phyloP scores from a whole-genome alignment of 2,113 vertebrate genomes.

The Sterna hirundo region DNA sequence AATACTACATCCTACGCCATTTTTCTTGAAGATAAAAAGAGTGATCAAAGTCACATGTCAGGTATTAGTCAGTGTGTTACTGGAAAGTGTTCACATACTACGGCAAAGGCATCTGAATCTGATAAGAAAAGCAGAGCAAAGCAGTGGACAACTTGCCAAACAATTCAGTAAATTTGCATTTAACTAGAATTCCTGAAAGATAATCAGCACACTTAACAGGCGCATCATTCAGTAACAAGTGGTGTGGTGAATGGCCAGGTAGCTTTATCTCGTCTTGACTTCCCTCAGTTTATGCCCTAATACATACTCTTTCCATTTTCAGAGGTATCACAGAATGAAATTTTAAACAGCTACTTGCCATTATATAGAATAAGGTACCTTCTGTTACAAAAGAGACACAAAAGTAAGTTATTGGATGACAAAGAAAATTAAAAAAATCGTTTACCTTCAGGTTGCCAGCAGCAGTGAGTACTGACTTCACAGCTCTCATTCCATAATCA shows the following conservation, averaged over 20 bases:
- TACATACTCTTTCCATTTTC: background rate
- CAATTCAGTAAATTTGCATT: background rate
- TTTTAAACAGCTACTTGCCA: background rate
- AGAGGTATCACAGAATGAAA: background rate
- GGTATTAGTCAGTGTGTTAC: background rate
- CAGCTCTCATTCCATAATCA: conserved; percentile 91
- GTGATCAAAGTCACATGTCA: background rate
- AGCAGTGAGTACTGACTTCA: conserved; percentile 90
- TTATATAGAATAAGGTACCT: background rate
- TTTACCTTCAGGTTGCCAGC: conserved; percentile 90
- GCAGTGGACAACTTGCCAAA: background rate
- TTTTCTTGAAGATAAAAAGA: background rate
- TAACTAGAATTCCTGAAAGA: background rate
- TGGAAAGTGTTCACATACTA: background rate
- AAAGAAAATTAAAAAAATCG: background rate
- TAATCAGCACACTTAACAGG: background rate
- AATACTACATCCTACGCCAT: background rate
- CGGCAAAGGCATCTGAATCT: background rate
- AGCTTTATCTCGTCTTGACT: background rate
- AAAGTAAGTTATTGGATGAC: background rate
- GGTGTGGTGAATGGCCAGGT: background rate
- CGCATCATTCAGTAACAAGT: background rate
- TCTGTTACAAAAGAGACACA: background rate
- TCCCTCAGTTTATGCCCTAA: background rate
- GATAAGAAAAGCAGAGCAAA: background rate